A percentile compares a stretch with the other conserved stretches of the same genome.
phyloP scores from a whole-genome alignment of 2,888 invertebrate species.

The Megastigmus dorsalis region DNA sequence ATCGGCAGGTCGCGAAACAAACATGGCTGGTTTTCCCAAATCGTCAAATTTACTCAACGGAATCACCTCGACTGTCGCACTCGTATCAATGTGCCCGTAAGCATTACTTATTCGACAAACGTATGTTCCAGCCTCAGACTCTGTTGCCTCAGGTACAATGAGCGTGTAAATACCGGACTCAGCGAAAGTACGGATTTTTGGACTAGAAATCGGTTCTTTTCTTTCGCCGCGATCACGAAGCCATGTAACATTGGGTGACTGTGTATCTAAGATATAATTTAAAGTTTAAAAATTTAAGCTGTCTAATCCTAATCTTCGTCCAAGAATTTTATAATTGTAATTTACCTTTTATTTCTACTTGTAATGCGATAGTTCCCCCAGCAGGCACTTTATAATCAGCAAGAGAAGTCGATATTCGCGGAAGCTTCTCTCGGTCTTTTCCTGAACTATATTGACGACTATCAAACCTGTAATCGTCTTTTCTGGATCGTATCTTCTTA shows the following conservation, averaged over 20 bases:
- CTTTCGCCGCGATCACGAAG: conserved; percentile 76
- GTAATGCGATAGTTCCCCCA: conserved; percentile 88
- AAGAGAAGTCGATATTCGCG: conserved; percentile 82
- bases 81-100: conserved; percentile 84
- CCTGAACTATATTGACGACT: conserved; percentile 10
- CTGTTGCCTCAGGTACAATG: conserved; percentile 83
- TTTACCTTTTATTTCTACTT: conserved; percentile 84
- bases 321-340: neutral
- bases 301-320: neutral
- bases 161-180: conserved; percentile 84
- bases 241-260: conserved; percentile 85
- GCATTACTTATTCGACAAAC: conserved; percentile 85
- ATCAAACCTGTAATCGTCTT: conserved; percentile 32
- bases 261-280: conserved; percentile 67
- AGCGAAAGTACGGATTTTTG: conserved; percentile 82
- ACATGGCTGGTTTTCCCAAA: conserved; percentile 84
- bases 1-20: conserved; percentile 84
- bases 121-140: conserved; percentile 85
- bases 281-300: neutral
- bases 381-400: conserved; percentile 83
- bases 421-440: conserved; percentile 71
- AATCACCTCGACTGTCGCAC: conserved; percentile 83
- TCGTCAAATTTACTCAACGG: conserved; percentile 78
- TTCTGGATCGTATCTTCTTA: conserved; percentile 24
- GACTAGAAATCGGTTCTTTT: conserved; percentile 76